Conservation (phyloP, 2,888 invertebrate genomes). For the Chymomyza caudatula region DNA sequence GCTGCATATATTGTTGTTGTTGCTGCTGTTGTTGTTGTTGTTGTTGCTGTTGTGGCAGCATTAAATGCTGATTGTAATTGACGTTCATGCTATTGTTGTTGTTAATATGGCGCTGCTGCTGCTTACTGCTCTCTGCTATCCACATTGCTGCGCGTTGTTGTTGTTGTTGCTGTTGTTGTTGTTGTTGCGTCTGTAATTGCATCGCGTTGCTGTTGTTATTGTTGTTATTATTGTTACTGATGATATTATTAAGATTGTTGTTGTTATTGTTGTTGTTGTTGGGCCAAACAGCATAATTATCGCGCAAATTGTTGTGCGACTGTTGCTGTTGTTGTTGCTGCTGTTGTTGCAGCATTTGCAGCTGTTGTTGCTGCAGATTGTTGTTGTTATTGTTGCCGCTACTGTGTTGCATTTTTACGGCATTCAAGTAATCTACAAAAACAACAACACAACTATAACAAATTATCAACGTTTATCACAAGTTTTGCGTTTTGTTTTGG, state of each 20-base stretch:
- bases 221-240: constrained; percentile 7
- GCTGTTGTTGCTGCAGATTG: constrained; percentile 10
- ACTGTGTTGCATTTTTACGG: constrained; percentile 58
- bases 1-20: constrained; percentile 19
- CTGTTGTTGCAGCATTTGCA: constrained; percentile 31
- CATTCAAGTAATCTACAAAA: constrained; percentile 47
- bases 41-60: constrained; percentile 48
- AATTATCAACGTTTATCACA: constrained; percentile 61
- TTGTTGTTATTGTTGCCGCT: not conserved
- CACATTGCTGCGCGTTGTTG: constrained; percentile 49
- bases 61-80: constrained; percentile 61
- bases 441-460: constrained; percentile 53
- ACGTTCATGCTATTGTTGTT: constrained; percentile 44
- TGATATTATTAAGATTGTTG: constrained; percentile 5
- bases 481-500: constrained; percentile 26
- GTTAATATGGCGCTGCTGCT: constrained; percentile 39
- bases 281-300: constrained; percentile 47
- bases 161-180: constrained; percentile 21
- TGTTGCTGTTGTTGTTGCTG: constrained; percentile 30
- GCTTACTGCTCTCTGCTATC: constrained; percentile 55
- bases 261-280: constrained; percentile 33
- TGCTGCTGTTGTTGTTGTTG: constrained; percentile 42
- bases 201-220: constrained; percentile 12
- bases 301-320: constrained; percentile 30
- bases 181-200: constrained; percentile 37